Conservation (phyloP, 2,113 vertebrate species). For the Monopterus albus region DNA sequence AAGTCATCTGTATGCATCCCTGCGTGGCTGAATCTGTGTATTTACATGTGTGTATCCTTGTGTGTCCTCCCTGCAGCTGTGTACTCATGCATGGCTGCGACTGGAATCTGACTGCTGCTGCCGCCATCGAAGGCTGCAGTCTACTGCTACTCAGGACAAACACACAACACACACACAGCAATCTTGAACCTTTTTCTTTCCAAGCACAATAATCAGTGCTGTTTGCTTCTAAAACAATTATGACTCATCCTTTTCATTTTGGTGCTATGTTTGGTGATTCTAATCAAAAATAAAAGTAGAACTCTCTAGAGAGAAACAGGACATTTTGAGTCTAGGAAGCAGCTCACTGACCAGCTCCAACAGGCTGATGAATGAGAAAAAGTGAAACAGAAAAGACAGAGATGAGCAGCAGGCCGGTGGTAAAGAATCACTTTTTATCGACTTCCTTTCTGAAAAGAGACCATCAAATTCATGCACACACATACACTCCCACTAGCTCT, state of each 20-base stretch:
- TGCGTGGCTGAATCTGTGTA: neutral
- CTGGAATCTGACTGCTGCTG: constrained; percentile 58
- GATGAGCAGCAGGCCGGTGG: constrained; percentile 4
- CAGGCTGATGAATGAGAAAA: neutral
- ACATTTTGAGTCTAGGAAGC: neutral
- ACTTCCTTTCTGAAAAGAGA: constrained; percentile 15
- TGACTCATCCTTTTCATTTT: too few species aligned
- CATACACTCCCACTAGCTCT: neutral
- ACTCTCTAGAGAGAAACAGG: neutral
- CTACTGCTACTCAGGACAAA: constrained; percentile 48
- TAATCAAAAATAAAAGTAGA: too few species aligned
- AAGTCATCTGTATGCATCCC: constrained; percentile 21
- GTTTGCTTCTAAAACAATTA: too few species aligned
- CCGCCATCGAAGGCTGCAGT: constrained; percentile 35
- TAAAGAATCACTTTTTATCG: constrained; percentile 29
- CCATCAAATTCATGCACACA: neutral
- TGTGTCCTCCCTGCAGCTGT: constrained; percentile 58
- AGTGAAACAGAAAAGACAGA: too few species aligned
- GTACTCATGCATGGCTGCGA: constrained; percentile 61
- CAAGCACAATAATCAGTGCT: neutral
- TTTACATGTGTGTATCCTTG: neutral
- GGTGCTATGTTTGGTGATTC: too few species aligned
- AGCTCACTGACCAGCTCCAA: constrained; percentile 28
- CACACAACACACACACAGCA: constrained; percentile 2
- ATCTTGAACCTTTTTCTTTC: too few species aligned